Base-by-base conservation (phyloP, 2,113 vertebrate species). In the Megatriorchis doriae region DNA sequence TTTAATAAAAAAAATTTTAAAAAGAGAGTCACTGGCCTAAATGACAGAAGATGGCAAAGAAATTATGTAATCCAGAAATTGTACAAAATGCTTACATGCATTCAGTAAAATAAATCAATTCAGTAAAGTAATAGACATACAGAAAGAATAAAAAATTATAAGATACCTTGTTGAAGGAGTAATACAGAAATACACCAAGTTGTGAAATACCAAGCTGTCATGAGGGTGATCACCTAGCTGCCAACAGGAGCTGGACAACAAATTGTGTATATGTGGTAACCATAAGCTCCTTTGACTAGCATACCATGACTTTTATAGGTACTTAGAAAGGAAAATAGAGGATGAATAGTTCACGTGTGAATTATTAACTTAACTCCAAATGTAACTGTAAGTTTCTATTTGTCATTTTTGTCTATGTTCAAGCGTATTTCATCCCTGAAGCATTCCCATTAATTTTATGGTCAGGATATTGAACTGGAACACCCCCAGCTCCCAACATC, bases 401-500 rank as follows among this genome's bases (percentile, higher is more conserved):
- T 75, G 62, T 71, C 52, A 72, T 22, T 11, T 53, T 3, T 81
- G n/a, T 58, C 9, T 32, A 50, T 71, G 5, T 58, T 59, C 2
- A 5, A 78, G 11, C 7, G 34, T 25, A 77, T 48, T 88, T 91
- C 22, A 83, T 20, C 22, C 20, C 23, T 58, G 52, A 78, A 81
- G 7, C 4, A 16, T 55, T 89, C 40, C 15, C 6, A 31, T 61
- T 73, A 11, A 50, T 93, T 92, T 72, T 70, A 77, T 0, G 1
- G 16, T 58, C 4, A 32, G 9, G 48, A 25, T 58, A 50, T 38
- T 83, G 36, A 90, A 38, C 27, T 43, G 25, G 27, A 94, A 87
- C 31, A 61, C 6, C 2, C 5, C 3, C 10, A 0, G 3, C 20
- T 62, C 21, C 36, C 19, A 13, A 40, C 0, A 0, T 32, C 23